A percentile compares a stretch with the other conserved stretches of the same genome.
These are phyloP conservation scores for Hymenopus coronatus DNA, from an alignment of 2,888 invertebrate species.

Conservation along the genomic window DNA sequence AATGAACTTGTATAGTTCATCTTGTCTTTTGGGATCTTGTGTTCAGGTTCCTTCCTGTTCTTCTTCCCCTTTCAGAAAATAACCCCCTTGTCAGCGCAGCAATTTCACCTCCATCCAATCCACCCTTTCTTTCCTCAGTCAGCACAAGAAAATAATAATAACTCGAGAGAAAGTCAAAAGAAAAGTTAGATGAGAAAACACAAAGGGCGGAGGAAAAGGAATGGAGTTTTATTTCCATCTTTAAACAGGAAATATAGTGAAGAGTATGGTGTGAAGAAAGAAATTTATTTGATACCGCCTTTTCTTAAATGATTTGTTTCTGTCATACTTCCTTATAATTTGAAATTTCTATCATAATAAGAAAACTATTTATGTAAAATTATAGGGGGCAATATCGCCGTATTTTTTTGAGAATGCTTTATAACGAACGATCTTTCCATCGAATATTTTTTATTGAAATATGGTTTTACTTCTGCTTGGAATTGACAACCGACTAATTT, in stretches of 20 bases:
- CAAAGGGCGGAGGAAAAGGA: not conserved
- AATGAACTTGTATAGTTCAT: not conserved
- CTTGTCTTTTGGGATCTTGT: not conserved
- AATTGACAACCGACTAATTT: too few species aligned
- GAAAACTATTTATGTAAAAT: too few species aligned
- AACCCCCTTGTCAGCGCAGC: not conserved
- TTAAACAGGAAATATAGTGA: not conserved
- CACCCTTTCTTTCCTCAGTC: not conserved
- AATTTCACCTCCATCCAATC: not conserved
- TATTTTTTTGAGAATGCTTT: too few species aligned
- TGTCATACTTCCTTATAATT: too few species aligned
- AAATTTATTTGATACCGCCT: not conserved
- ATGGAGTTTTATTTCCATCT: not conserved
- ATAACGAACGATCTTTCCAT: too few species aligned
- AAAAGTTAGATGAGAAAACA: not conserved
- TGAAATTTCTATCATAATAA: too few species aligned
- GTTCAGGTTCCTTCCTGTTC: not conserved
- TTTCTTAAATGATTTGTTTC: not conserved
- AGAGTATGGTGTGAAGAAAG: not conserved
- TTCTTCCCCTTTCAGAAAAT: not conserved
- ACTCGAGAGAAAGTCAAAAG: not conserved
- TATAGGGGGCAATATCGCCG: too few species aligned
- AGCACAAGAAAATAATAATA: not conserved
- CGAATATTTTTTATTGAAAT: too few species aligned
- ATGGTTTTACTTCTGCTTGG: too few species aligned